Base-by-base conservation (phyloP, 2,888 invertebrate species). In the Minunthozetes semirufus region DNA sequence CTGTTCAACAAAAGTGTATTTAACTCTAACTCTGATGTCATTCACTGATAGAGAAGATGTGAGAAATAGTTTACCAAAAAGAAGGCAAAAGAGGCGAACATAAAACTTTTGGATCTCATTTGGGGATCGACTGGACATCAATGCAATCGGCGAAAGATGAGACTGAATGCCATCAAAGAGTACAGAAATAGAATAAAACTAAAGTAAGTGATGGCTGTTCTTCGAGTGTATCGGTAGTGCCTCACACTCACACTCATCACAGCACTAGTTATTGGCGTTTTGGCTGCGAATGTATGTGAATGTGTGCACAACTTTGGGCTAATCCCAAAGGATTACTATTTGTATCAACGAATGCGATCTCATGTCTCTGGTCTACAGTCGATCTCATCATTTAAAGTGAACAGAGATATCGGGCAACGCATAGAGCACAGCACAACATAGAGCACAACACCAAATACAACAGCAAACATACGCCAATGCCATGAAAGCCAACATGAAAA, bases 331-430 rank as follows among this genome's bases (percentile, higher is more conserved):
- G 59, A 61, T 61, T 61, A 61, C 59, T 15, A 61, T 61, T 53
- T 61, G 59, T 61, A 61, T 61, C 59, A 61, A 61, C 59, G 59
- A 61, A 61, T 61, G 59, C 15, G 25, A 61, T 61, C 59, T 25
- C 59, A 61, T 61, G 59, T 61, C 59, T 25, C 9, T 9, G 25
- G 25, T n/a, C 6, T 61, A 53, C 53, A 53, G 53, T n/a, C 53
- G n/a, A 13, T 61, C 59, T 61, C 25, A 61, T 61, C 59, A 61
- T 61, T 53, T 53, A 53, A 61, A 61, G 59, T 61, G 59, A 25
- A 25, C 59, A 9, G 11, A 61, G 25, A 61, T 61, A 61, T 27
- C 59, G 59, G 53, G 19, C 53, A 17, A 8, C 19, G 19, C 46
- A 46, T 46, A 46, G n/a, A n/a, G n/a, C n/a, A n/a, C n/a, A n/a